Conservation (phyloP, 2,888 invertebrate genomes). For the Himalopsyche anomala region DNA sequence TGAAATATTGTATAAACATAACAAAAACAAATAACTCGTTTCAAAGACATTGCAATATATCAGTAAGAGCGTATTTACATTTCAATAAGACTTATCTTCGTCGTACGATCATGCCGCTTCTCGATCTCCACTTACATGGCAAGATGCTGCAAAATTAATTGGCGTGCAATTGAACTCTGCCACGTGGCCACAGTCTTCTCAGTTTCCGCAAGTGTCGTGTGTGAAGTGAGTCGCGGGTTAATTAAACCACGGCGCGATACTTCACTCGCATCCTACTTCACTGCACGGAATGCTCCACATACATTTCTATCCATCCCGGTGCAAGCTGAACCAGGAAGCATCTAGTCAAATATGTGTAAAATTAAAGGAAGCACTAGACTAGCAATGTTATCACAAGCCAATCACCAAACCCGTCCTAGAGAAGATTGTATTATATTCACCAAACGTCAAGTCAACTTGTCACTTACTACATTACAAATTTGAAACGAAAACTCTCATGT, state of each 20-base stretch:
- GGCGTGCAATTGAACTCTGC: slow-evolving; percentile 37
- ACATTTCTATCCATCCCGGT: not conserved
- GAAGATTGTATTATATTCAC: no score
- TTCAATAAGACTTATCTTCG: no score
- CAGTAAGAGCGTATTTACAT: no score
- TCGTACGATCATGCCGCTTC: not conserved
- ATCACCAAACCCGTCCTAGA: no score
- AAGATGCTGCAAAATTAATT: not conserved
- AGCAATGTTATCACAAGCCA: no score
- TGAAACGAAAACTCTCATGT: no score
- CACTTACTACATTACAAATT: no score
- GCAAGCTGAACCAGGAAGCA: not conserved
- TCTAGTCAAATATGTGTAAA: not conserved
- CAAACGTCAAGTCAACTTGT: no score
- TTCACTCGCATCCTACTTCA: slow-evolving; percentile 23
- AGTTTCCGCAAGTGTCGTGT: slow-evolving; percentile 6
- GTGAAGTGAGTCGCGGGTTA: slow-evolving; percentile 35
- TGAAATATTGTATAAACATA: no score
- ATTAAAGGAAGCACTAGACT: not conserved
- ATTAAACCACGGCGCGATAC: slow-evolving; percentile 3
- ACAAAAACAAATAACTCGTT: no score
- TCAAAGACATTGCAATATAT: no score
- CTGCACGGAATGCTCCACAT: slow-evolving; percentile 2
- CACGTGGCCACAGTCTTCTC: slow-evolving; percentile 15
- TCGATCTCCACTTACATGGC: not conserved